Base-by-base conservation (phyloP, 2,113 vertebrate species). In the Hippotragus niger region DNA sequence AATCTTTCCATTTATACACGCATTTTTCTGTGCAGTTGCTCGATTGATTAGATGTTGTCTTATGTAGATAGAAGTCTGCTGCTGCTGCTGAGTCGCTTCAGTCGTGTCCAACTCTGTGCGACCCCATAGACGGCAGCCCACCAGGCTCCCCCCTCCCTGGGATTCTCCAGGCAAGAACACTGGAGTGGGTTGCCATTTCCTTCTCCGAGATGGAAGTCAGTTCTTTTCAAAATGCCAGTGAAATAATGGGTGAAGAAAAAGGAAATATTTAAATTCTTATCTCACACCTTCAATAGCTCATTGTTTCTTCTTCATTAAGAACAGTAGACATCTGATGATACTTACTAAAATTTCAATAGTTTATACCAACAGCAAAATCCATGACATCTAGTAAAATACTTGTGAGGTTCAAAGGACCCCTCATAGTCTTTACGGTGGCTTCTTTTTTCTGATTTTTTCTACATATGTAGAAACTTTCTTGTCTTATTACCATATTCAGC, bases 61-160 rank as follows among this genome's bases (percentile, higher is more conserved):
- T 88, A 40, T 14, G 40, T 94, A 31, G 15, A n/a, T 15, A 12
- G n/a, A 96, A 89, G 19, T 23, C 11, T 67, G 64, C 33, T 36
- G 62, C 64, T 64, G 33, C 62, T 67, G 64, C 64, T 67, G 10
- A 36, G 2, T 36, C 0, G 4, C 17, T 5, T 67, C 64, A 67
- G 64, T 67, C 0, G 0, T 36, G 64, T 36, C n/a, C 0, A 1
- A 36, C n/a, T 36, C n/a, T 67, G 8, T n/a, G 33, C 0, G 4
- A 67, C n/a, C 17, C 64, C 64, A 11, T 10, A 67, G n/a, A 36
- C 0, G 1, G 64, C 64, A 67, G 64, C 64, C 17, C 64, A 21
- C 64, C 16, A 67, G 64, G n/a, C n/a, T 36, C 64, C 64, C 64
- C n/a, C 0, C 0, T 21, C 64, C 64, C n/a, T 67, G 17, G 33